These are phyloP conservation scores for Bubo blakistoni DNA, from an alignment of 2,113 vertebrate genomes.

Conservation along the genomic window DNA sequence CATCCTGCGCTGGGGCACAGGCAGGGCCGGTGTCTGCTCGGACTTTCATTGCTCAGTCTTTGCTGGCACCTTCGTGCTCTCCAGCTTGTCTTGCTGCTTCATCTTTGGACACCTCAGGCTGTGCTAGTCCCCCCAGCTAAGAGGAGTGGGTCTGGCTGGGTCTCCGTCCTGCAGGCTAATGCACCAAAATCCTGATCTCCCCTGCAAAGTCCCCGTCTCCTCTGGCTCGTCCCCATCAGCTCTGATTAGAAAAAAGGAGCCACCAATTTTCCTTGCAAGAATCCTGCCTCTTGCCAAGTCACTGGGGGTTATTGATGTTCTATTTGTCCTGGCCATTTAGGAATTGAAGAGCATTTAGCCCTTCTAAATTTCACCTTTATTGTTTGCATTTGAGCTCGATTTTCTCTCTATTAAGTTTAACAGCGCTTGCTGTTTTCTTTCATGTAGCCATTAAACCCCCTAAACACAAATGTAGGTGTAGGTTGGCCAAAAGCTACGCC, in stretches of 20 bases:
- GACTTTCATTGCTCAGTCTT: not conserved
- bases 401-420: not conserved
- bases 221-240: not conserved
- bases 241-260: not conserved
- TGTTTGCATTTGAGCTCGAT: not conserved
- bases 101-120: rapidly evolving
- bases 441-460: not conserved
- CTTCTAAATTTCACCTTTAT: not conserved
- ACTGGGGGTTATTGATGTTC: not conserved
- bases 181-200: not conserved
- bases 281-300: not conserved
- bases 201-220: not conserved
- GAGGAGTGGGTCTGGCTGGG: not conserved
- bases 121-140: not conserved
- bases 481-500: not conserved
- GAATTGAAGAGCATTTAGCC: not conserved
- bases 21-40: not conserved
- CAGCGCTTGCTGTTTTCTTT: not conserved
- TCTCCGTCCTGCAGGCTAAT: not conserved
- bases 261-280: not conserved
- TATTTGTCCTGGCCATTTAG: not conserved
- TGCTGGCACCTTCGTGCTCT: not conserved
- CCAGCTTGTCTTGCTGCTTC: not conserved
- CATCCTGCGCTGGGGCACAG: not conserved
- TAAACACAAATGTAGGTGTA: not conserved